Percentiles rank a stretch among this genome's conserved stretches.
Conservation (phyloP, 2,888 invertebrate species). For the Zaprionus obscuricornis region DNA sequence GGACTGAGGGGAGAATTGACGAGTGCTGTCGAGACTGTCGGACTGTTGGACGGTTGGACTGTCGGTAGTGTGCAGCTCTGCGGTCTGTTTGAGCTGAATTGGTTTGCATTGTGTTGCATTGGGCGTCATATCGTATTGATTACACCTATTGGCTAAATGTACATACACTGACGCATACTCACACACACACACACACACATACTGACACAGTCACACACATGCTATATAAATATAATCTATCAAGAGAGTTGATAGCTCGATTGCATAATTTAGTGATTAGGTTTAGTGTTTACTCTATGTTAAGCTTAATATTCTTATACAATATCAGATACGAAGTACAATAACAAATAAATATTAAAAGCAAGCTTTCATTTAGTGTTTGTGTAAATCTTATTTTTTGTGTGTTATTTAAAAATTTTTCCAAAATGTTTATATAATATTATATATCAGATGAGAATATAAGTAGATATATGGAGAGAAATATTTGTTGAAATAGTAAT, state of each 20-base stretch:
- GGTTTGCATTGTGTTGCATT: constrained; percentile 43
- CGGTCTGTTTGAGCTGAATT: constrained; percentile 56
- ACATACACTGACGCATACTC: constrained; percentile 1
- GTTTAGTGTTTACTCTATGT: constrained; percentile 80
- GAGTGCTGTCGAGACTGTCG: too few relatives aligned
- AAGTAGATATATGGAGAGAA: constrained; percentile 2
- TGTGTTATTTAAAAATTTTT: too few relatives aligned
- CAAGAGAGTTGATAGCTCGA: constrained; percentile 41
- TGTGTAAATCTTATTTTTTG: neutral
- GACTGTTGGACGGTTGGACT: too few relatives aligned
- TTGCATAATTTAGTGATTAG: constrained; percentile 59
- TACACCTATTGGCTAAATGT: constrained; percentile 40
- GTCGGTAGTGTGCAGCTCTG: constrained; percentile 15
- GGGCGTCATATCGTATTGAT: constrained; percentile 42
- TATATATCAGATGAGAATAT: too few relatives aligned
- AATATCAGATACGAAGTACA: constrained; percentile 35
- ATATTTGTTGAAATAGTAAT: too few relatives aligned
- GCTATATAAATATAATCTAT: constrained; percentile 32
- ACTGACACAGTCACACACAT: neutral
- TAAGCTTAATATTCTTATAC: constrained; percentile 41
- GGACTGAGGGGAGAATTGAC: too few relatives aligned
- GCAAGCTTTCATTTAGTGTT: too few relatives aligned
- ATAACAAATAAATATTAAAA: constrained; percentile 11
- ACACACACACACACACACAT: constrained; percentile 15
- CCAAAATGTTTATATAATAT: too few relatives aligned